Evolutionary conservation across 2,888 invertebrate species (phyloP).

Genomic region (Nemapogon koenigi): DNA sequence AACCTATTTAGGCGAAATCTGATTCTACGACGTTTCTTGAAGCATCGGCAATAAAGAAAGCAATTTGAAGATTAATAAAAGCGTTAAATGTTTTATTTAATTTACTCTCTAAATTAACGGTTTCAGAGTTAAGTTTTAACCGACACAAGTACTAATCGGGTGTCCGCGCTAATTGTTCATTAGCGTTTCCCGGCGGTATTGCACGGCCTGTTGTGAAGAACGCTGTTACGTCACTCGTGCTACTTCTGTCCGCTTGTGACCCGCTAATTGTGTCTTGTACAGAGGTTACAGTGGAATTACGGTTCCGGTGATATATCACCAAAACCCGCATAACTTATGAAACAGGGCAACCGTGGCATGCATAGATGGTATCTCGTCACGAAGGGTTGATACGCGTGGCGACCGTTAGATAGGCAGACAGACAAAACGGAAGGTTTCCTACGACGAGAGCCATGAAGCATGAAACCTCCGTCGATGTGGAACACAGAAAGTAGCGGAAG

Average conservation of each 20-base stretch:
- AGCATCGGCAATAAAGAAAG: too few relatives aligned
- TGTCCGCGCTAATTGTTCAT: too few relatives aligned
- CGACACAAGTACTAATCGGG: too few relatives aligned
- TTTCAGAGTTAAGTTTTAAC: too few relatives aligned
- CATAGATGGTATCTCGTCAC: constrained; percentile 6
- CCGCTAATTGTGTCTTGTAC: constrained; percentile 44
- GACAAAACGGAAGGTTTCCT: background rate
- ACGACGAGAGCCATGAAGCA: constrained; percentile 13
- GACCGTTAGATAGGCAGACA: too few relatives aligned
- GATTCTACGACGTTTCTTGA: too few relatives aligned
- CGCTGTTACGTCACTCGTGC: constrained; percentile 39
- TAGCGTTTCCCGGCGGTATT: too few relatives aligned
- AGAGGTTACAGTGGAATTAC: constrained; percentile 38
- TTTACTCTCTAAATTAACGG: too few relatives aligned
- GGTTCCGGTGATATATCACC: background rate
- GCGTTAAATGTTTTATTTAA: too few relatives aligned
- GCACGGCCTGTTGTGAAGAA: constrained; percentile 21
- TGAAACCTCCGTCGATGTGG: constrained; percentile 24
- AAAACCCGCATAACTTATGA: background rate
- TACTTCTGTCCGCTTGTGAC: constrained; percentile 36
- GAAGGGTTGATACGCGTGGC: too few relatives aligned
- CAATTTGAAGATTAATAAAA: too few relatives aligned
- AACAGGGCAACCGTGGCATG: background rate
- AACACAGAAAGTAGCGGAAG: constrained; percentile 24
- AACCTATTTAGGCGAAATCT: too few relatives aligned